These are phyloP conservation scores for Leptogaster cylindrica DNA, from an alignment of 2,888 invertebrate species.

Conservation along the genomic window DNA sequence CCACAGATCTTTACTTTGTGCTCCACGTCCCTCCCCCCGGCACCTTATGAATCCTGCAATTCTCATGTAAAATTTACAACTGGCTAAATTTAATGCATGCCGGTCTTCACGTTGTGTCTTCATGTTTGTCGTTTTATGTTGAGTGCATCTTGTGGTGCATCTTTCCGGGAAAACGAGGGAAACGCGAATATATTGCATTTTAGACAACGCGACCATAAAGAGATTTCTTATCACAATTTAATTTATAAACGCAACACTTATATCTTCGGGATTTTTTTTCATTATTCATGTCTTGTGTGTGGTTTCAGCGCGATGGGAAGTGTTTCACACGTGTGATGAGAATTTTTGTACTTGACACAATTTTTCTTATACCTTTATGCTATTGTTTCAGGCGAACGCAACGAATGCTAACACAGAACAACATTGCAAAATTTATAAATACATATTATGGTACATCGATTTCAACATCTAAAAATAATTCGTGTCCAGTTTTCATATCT, in stretches of 20 bases:
- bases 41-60: slow-evolving; percentile 5
- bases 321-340: slow-evolving; percentile 3
- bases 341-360: slow-evolving; percentile 32
- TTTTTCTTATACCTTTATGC: not conserved
- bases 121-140: not conserved
- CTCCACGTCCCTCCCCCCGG: not conserved
- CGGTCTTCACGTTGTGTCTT: not conserved
- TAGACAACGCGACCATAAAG: slow-evolving; percentile 8
- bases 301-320: not conserved
- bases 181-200: slow-evolving; percentile 27
- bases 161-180: slow-evolving; percentile 12
- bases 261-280: slow-evolving; percentile 11
- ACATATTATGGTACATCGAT: too few species aligned
- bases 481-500: slow-evolving; percentile 38
- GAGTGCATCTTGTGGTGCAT: slow-evolving; percentile 19
- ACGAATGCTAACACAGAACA: too few species aligned
- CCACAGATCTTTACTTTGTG: not conserved
- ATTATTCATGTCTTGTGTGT: slow-evolving; percentile 4
- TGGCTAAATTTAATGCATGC: slow-evolving; percentile 35
- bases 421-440: too few species aligned
- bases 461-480: slow-evolving; percentile 29
- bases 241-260: slow-evolving; percentile 35
- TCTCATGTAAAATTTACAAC: too few species aligned
- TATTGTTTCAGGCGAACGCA: not conserved
- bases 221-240: slow-evolving; percentile 39